Conservation (phyloP, 1,140 invertebrate species). For the Orussus abietinus region DNA sequence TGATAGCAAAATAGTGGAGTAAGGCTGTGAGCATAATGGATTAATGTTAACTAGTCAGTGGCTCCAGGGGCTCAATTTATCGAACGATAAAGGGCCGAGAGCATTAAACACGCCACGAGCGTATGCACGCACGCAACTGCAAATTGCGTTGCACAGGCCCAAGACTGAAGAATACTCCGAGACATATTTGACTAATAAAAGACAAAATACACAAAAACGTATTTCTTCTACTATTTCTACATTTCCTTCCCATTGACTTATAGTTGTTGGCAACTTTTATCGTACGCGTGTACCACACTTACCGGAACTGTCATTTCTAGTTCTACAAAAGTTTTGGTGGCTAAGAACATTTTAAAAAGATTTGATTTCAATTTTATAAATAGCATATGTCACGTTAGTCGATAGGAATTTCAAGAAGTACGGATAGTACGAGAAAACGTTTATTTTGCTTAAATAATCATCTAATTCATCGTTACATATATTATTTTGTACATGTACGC, state of each 20-base stretch:
- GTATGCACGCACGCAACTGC: background rate
- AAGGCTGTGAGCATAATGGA: conserved; percentile 31
- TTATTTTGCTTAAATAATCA: conserved; percentile 30
- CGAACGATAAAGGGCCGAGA: background rate
- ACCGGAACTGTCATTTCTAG: too few species aligned
- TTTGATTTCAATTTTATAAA: conserved; percentile 18
- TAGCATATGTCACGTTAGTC: background rate
- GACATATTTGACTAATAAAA: conserved; percentile 4
- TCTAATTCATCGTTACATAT: conserved; percentile 19
- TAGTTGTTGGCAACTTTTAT: too few species aligned
- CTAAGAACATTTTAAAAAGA: conserved; percentile 22
- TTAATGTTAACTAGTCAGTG: conserved; percentile 16
- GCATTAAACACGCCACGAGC: background rate
- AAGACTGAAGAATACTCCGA: conserved; percentile 26
- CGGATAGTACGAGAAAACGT: conserved; percentile 17
- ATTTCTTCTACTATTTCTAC: too few species aligned
- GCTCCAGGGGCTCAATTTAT: background rate
- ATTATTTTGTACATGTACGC: conserved; percentile 31
- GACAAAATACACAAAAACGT: conserved; percentile 13
- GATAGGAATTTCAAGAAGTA: conserved; percentile 3
- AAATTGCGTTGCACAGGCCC: background rate
- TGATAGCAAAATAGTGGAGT: conserved; percentile 19
- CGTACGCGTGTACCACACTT: too few species aligned
- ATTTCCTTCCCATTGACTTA: too few species aligned
- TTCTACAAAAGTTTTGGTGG: too few species aligned